phyloP scores from a whole-genome alignment of 2,888 invertebrate genomes.

The Unio delphinus region DNA sequence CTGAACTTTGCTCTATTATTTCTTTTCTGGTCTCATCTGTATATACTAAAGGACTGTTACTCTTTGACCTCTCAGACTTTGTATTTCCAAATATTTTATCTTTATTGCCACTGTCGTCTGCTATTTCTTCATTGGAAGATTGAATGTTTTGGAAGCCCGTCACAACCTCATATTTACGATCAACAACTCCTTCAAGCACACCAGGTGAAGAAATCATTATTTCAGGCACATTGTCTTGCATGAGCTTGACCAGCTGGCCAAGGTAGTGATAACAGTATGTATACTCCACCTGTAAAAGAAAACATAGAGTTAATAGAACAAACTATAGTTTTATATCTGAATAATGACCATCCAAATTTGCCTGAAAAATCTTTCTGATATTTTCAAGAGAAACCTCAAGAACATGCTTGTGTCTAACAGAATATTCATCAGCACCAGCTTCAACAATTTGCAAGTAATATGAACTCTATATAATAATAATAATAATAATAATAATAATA shows the following conservation, averaged over 20 bases:
- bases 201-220: conserved; percentile 50
- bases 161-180: conserved; percentile 41
- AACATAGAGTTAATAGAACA: neutral
- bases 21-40: conserved; percentile 4
- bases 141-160: conserved; percentile 39
- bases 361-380: too few relatives aligned
- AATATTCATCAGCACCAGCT: too few relatives aligned
- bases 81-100: too few relatives aligned
- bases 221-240: conserved; percentile 52
- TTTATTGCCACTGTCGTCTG: too few relatives aligned
- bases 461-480: too few relatives aligned
- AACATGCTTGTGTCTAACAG: too few relatives aligned
- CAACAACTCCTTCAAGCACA: conserved; percentile 45
- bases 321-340: neutral
- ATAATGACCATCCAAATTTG: neutral
- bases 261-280: conserved; percentile 68
- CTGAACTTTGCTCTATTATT: conserved; percentile 3
- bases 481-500: too few relatives aligned
- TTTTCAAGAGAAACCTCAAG: too few relatives aligned
- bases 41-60: too few relatives aligned
- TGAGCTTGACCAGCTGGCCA: conserved; percentile 44
- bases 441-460: too few relatives aligned
- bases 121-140: conserved; percentile 9
- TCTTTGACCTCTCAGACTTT: too few relatives aligned
- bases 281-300: conserved; percentile 63